Conservation (phyloP, 2,113 vertebrate species). For the Pelvicachromis taeniatus region DNA sequence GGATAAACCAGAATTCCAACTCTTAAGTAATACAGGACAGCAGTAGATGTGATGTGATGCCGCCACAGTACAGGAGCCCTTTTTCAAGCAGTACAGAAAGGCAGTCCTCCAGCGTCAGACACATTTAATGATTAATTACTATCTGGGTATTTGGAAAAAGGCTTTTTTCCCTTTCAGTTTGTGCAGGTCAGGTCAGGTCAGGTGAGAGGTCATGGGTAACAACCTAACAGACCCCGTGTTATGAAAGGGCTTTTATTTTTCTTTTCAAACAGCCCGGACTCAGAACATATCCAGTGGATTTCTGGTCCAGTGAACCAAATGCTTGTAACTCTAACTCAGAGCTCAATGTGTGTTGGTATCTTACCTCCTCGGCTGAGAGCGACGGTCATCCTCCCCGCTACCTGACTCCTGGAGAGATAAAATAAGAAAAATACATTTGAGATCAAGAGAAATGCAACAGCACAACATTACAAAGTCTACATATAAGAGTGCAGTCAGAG, state of each 20-base stretch:
- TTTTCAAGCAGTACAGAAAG: neutral
- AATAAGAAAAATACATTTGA: neutral
- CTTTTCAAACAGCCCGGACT: neutral
- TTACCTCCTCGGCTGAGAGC: conserved; percentile 94
- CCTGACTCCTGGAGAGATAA: conserved; percentile 83
- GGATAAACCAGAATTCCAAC: conserved; percentile 60
- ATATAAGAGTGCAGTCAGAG: neutral
- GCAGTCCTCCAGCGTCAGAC: neutral
- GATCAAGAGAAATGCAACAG: neutral
- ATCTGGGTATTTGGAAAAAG: neutral
- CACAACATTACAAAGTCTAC: neutral
- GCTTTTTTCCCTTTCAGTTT: neutral
- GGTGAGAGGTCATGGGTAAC: neutral
- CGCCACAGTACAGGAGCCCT: neutral
- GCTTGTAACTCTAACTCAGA: neutral
- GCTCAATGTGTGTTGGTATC: neutral
- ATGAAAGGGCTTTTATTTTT: neutral
- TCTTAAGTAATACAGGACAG: conserved; percentile 3
- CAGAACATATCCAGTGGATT: neutral
- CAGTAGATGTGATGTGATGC: neutral
- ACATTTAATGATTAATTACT: neutral
- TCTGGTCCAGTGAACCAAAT: neutral
- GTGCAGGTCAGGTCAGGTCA: neutral
- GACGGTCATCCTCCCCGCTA: conserved; percentile 93
- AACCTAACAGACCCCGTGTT: neutral